Conservation (phyloP, 2,113 vertebrate species). For the Physeter macrocephalus region DNA sequence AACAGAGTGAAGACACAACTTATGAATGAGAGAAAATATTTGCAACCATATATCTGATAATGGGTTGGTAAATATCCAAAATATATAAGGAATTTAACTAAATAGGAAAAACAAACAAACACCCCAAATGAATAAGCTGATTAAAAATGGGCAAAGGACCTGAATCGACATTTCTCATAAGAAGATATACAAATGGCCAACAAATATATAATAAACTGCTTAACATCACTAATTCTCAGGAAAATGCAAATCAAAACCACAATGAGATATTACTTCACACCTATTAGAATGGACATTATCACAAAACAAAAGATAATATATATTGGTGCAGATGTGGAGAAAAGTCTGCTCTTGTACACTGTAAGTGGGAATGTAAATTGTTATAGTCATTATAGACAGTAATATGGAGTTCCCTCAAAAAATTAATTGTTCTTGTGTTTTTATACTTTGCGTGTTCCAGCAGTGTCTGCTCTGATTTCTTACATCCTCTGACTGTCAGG, state of each 20-base stretch:
- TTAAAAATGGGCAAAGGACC: not conserved
- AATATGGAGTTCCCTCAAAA: not conserved
- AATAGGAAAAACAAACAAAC: not conserved
- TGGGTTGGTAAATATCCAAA: not conserved
- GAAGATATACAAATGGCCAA: not conserved
- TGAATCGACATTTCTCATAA: not conserved
- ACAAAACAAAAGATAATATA: not conserved
- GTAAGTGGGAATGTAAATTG: not conserved
- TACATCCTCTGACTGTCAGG: not conserved
- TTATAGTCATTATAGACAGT: not conserved
- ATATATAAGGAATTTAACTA: not conserved
- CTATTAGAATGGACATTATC: not conserved
- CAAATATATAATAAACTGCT: not conserved
- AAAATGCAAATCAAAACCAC: not conserved
- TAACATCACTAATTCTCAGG: not conserved
- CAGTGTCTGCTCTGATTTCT: not conserved
- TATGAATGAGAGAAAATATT: not conserved
- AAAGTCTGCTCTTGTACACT: not conserved
- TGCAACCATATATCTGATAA: not conserved
- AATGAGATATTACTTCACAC: not conserved
- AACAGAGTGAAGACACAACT: not conserved
- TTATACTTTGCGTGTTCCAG: not conserved
- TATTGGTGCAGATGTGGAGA: not conserved
- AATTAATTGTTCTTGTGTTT: not conserved
- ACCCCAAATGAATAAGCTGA: not conserved